Conservation (phyloP, 1,140 invertebrate species). For the Melitaea cinxia region DNA sequence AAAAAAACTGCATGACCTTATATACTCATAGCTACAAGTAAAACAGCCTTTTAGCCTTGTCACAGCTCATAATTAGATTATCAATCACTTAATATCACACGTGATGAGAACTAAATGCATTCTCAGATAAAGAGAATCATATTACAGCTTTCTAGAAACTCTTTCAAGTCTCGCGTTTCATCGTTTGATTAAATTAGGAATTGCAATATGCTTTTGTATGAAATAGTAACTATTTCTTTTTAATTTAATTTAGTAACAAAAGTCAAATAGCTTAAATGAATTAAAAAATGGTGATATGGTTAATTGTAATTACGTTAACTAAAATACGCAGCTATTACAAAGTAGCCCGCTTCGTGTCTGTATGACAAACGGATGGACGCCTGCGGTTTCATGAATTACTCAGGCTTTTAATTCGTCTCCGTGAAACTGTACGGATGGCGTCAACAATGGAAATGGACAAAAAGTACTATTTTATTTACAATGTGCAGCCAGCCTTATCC, state of each 20-base stretch:
- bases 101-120: neutral
- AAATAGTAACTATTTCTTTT: too few relatives aligned
- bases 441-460: neutral
- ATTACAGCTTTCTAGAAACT: conserved; percentile 16
- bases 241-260: too few relatives aligned
- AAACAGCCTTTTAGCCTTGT: too few relatives aligned
- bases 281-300: neutral
- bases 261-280: neutral
- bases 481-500: neutral
- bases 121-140: conserved; percentile 14
- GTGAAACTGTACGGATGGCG: conserved; percentile 9
- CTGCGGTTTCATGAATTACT: conserved; percentile 25
- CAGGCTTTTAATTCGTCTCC: conserved; percentile 20
- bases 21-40: too few relatives aligned
- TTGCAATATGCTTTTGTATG: too few relatives aligned
- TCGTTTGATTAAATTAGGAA: too few relatives aligned
- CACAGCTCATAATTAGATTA: neutral
- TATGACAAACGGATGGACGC: conserved; percentile 2
- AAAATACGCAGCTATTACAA: neutral
- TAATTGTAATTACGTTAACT: conserved; percentile 3
- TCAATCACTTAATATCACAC: neutral
- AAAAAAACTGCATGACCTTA: too few relatives aligned
- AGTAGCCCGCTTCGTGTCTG: neutral
- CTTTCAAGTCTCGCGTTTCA: conserved; percentile 1
- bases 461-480: neutral